Base-by-base conservation (phyloP, 2,888 invertebrate species). In the Drosophila neotestacea region DNA sequence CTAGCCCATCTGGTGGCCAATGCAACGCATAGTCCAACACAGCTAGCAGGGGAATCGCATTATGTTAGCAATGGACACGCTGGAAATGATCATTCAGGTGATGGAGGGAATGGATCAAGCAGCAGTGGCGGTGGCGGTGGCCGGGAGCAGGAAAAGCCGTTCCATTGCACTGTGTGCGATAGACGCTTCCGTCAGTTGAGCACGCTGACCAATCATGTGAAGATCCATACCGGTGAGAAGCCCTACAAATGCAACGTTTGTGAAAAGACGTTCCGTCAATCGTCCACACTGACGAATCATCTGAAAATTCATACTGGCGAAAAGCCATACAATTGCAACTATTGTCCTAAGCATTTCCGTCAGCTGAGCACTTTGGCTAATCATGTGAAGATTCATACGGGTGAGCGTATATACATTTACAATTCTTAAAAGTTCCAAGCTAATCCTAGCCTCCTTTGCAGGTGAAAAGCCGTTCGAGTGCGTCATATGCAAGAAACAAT, bases 381-480 rank as follows among this genome's bases (percentile, higher is more conserved):
- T 88, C 92, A 93, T 69, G 90, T 92, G 54, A 93, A 93, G 88
- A 93, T 93, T 62, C 93, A 93, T 78, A 93, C 93, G 77, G 93
- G 93, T 88, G 62, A 84, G 88, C 51, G 76, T 60, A 78, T 64
- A 81, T 38, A 36, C 22, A 22, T 22, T 36, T 28, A 11, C 13
- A n/a, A 30, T 16, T 16, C 3, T 4, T 5, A 9, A 48, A 3
- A 16, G 28, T 36, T 28, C 42, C 32, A 16, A 75, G 47, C 73
- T 76, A 71, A 80, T 72, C 70, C 60, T 62, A 75, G 73, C 65
- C 61, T 64, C 60, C 32, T 66, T 73, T 73, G 59, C 89, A 85
- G 93, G 93, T 80, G 93, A 93, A 82, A 92, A 92, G 80, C 92
- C 92, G 30, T 92, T 92, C 79, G 92, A 92, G 86, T 92, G 92